Evolutionary conservation across 2,888 invertebrate genomes (phyloP).

Genomic region (Mythimna vitellina): DNA sequence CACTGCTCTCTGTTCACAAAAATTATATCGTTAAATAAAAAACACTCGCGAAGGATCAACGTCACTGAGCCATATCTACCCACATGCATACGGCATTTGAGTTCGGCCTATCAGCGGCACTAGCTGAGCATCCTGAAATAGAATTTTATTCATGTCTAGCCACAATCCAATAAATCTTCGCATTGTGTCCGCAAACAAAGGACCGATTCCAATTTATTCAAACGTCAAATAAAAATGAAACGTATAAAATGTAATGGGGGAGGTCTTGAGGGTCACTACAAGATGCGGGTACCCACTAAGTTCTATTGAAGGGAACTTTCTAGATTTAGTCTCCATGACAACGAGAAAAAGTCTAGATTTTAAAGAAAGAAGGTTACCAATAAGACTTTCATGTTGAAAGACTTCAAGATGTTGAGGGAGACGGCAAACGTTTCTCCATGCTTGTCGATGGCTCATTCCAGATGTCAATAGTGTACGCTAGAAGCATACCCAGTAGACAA

Average conservation of each 20-base stretch:
- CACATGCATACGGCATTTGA: background rate
- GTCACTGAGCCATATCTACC: background rate
- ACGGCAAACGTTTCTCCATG: too few species aligned
- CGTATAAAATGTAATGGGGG: conserved; percentile 6
- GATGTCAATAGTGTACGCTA: too few species aligned
- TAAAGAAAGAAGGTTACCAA: too few species aligned
- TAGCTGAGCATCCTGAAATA: background rate
- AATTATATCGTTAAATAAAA: background rate
- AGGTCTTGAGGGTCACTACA: background rate
- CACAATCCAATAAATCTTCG: conserved; percentile 14
- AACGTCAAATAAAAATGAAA: conserved; percentile 32
- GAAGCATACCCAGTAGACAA: too few species aligned
- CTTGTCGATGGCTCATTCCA: too few species aligned
- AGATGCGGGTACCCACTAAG: background rate
- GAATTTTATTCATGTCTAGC: background rate
- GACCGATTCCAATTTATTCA: conserved; percentile 27
- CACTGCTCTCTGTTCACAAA: too few species aligned
- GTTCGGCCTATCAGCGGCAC: too few species aligned
- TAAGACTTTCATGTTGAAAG: too few species aligned
- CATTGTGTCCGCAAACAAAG: conserved; percentile 20
- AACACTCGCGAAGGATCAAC: background rate
- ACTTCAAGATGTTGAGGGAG: too few species aligned
- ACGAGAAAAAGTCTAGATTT: too few species aligned
- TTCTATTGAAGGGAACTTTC: background rate
- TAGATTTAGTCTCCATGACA: background rate